Evolutionary conservation across 2,113 vertebrate genomes (phyloP).

Genomic region (Rallus limicola): DNA sequence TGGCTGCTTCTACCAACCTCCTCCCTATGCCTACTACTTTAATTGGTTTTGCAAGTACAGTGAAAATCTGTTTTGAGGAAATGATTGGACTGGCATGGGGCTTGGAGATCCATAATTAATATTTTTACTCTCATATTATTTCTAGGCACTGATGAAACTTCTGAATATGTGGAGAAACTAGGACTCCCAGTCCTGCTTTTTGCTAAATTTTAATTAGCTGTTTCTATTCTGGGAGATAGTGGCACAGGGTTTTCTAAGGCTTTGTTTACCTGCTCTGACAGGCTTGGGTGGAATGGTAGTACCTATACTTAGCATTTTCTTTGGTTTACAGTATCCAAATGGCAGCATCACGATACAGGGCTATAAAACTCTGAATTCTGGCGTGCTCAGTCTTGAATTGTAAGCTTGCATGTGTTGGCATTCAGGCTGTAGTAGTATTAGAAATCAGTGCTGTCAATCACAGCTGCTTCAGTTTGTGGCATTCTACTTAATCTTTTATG

Average conservation of each 20-base stretch:
- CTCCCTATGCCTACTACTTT: background rate
- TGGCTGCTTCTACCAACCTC: background rate
- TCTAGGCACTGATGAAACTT: background rate
- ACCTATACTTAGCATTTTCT: background rate
- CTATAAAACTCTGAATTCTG: background rate
- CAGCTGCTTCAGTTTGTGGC: background rate
- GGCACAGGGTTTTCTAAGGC: background rate
- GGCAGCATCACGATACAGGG: background rate
- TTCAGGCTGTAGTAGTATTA: background rate
- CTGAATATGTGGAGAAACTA: background rate
- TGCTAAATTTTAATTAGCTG: slow-evolving; percentile 25
- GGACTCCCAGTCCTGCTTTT: background rate
- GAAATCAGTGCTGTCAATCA: background rate
- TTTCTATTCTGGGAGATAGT: slow-evolving; percentile 3
- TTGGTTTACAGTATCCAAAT: background rate
- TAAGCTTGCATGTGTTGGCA: background rate
- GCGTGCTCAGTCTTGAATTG: background rate
- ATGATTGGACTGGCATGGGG: background rate
- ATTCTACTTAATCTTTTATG: slow-evolving; percentile 51
- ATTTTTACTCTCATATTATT: background rate
- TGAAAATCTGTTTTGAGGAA: background rate
- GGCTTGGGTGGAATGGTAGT: background rate
- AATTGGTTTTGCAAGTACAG: background rate
- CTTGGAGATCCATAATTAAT: background rate
- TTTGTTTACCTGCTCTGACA: background rate